Conservation (phyloP, 2,888 invertebrate genomes). For the Apodemia mormo region DNA sequence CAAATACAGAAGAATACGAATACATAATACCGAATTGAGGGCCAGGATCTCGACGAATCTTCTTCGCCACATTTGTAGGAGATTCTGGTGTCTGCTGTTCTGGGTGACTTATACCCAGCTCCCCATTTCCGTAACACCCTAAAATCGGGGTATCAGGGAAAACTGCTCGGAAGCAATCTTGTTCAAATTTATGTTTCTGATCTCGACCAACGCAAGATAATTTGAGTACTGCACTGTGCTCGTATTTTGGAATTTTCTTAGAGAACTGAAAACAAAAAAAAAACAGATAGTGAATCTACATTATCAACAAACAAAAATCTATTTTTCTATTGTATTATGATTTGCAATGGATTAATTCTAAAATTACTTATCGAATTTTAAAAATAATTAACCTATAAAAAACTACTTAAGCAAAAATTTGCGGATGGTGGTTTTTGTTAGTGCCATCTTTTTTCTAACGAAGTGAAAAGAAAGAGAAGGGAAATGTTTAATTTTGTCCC, state of each 20-base stretch:
- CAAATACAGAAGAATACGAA: constrained; percentile 70
- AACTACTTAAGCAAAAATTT: too few relatives aligned
- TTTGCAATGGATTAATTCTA: too few relatives aligned
- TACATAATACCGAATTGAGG: constrained; percentile 59
- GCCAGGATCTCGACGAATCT: constrained; percentile 44
- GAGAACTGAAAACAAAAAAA: constrained; percentile 57
- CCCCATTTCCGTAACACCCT: constrained; percentile 74
- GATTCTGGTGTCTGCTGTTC: constrained; percentile 38
- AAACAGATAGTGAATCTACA: too few relatives aligned
- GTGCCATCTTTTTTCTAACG: too few relatives aligned
- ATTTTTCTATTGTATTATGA: too few relatives aligned
- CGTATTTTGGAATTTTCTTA: constrained; percentile 61
- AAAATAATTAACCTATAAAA: too few relatives aligned
- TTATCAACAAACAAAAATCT: too few relatives aligned
- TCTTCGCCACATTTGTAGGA: constrained; percentile 41
- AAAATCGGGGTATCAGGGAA: constrained; percentile 65
- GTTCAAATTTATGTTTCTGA: constrained; percentile 61
- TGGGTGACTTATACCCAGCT: constrained; percentile 65
- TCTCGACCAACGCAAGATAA: constrained; percentile 72
- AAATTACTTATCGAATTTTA: too few relatives aligned
- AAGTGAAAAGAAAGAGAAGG: too few relatives aligned
- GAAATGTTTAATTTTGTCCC: too few relatives aligned
- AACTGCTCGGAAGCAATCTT: constrained; percentile 58
- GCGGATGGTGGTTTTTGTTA: too few relatives aligned
- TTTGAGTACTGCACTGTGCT: constrained; percentile 66